Conservation (phyloP, 53 echinoderm and acorn worm genomes). For the Paelopatides confundens region DNA sequence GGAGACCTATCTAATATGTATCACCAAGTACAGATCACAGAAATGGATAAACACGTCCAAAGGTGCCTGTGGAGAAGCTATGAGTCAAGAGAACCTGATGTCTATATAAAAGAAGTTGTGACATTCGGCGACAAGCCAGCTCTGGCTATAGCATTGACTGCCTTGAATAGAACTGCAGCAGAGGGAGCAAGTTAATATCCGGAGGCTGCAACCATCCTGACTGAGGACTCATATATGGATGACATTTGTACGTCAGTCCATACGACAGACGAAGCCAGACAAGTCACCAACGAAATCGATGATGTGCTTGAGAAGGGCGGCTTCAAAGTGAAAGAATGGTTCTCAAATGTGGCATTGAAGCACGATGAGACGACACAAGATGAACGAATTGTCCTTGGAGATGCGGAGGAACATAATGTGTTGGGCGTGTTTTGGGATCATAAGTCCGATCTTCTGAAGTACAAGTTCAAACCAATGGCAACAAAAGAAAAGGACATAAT, state of each 20-base stretch:
- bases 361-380: background rate
- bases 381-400: background rate
- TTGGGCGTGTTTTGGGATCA: background rate
- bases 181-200: too few relatives aligned
- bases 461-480: constrained; percentile 17
- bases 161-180: background rate
- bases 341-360: background rate
- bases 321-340: constrained; percentile 10
- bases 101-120: constrained; percentile 9
- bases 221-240: background rate
- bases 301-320: background rate
- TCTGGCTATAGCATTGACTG: constrained; percentile 1
- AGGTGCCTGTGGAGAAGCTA: background rate
- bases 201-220: too few relatives aligned
- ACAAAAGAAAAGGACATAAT: constrained; percentile 47
- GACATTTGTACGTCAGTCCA: constrained; percentile 11
- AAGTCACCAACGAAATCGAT: background rate
- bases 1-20: constrained; percentile 80
- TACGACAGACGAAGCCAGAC: background rate
- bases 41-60: constrained; percentile 46
- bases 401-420: background rate
- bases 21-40: constrained; percentile 65
- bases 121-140: constrained; percentile 17
- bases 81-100: constrained; percentile 49
- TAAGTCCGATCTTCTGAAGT: constrained; percentile 1